Evolutionary conservation across 2,113 vertebrate species (phyloP).

Genomic region (Agelaius tricolor): DNA sequence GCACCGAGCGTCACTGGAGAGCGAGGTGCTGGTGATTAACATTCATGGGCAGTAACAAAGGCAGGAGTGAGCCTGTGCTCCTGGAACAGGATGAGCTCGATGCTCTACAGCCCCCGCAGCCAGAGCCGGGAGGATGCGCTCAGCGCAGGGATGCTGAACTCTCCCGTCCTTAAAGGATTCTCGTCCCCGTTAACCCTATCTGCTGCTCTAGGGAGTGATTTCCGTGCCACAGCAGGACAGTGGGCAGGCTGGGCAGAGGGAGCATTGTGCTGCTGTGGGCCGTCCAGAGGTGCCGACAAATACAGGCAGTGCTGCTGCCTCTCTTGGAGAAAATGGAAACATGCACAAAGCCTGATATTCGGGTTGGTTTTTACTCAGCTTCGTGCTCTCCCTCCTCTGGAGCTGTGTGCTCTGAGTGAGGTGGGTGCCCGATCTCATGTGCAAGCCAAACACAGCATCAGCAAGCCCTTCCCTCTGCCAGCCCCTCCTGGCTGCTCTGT

Average conservation of each 20-base stretch:
- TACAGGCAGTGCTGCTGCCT: not conserved
- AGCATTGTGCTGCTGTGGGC: not conserved
- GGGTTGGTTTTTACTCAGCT: not conserved
- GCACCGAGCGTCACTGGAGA: not conserved
- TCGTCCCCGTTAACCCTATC: not conserved
- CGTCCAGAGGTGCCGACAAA: not conserved
- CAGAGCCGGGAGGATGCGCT: not conserved
- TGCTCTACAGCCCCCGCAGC: not conserved
- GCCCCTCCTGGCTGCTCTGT: not conserved
- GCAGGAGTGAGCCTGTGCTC: not conserved
- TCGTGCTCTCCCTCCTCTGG: not conserved
- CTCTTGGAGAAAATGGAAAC: not conserved
- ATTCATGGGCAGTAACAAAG: not conserved
- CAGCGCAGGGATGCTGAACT: not conserved
- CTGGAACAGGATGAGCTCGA: not conserved
- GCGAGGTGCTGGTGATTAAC: not conserved
- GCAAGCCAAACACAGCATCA: not conserved
- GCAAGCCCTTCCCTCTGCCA: not conserved
- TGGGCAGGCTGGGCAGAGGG: fast-evolving
- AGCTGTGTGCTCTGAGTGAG: not conserved
- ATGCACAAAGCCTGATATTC: fast-evolving
- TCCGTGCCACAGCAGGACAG: fast-evolving
- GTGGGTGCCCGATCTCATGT: not conserved
- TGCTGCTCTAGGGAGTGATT: too few relatives aligned
- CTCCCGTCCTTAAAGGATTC: not conserved